A percentile compares a stretch with the other conserved stretches of the same genome.
These are phyloP conservation scores for Epistrophe eligans DNA, from an alignment of 2,888 invertebrate genomes.

Conservation along the genomic window DNA sequence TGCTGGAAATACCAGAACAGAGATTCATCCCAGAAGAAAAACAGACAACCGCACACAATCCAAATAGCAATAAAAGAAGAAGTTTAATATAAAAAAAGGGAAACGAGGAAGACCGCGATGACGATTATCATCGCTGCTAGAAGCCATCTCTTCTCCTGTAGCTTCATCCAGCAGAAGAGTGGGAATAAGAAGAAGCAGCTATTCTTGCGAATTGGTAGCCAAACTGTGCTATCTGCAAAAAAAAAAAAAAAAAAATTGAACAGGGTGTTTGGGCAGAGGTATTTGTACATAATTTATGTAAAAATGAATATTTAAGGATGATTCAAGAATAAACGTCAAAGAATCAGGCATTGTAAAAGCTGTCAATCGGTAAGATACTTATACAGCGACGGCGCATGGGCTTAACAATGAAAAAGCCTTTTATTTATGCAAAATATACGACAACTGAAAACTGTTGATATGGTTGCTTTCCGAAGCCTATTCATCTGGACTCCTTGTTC, in stretches of 20 bases:
- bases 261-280: background rate
- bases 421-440: too few species aligned
- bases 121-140: conserved; percentile 65
- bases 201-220: conserved; percentile 67
- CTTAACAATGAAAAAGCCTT: too few species aligned
- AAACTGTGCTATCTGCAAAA: conserved; percentile 22
- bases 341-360: too few species aligned
- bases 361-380: too few species aligned
- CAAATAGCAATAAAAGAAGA: conserved; percentile 46
- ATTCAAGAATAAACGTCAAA: too few species aligned
- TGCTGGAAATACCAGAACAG: conserved; percentile 73
- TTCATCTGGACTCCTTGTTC: too few species aligned
- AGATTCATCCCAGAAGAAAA: conserved; percentile 56
- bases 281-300: too few species aligned
- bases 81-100: conserved; percentile 44
- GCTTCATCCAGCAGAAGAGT: background rate
- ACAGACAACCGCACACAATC: conserved; percentile 32
- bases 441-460: too few species aligned
- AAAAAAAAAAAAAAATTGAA: conserved; percentile 1
- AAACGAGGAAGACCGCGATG: conserved; percentile 48
- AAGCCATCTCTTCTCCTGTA: conserved; percentile 12
- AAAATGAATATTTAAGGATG: too few species aligned
- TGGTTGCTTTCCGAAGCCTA: too few species aligned
- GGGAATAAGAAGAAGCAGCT: conserved; percentile 20
- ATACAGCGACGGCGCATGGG: too few species aligned